Evolutionary conservation across 2,888 invertebrate genomes (phyloP).

Genomic region (Zaprionus obscuricornis): DNA sequence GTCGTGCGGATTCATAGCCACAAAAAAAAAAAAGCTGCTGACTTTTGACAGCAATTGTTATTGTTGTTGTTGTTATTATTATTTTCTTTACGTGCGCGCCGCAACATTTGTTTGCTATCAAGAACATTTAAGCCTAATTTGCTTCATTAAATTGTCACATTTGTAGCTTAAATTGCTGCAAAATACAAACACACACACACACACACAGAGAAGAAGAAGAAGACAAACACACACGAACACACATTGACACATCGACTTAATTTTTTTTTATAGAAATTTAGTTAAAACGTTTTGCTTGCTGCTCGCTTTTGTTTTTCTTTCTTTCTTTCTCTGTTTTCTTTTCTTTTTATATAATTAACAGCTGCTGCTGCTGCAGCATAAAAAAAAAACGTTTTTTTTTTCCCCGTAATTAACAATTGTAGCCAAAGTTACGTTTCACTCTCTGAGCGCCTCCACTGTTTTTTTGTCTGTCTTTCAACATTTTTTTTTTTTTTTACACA

Average conservation of each 20-base stretch:
- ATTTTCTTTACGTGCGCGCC: constrained; percentile 58
- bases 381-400: constrained; percentile 22
- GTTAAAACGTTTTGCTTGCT: background rate
- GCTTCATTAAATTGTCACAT: constrained; percentile 70
- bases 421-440: no score
- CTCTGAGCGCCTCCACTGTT: no score
- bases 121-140: constrained; percentile 72
- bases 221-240: no score
- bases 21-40: constrained; percentile 14
- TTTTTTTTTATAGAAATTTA: constrained; percentile 1
- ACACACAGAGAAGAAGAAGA: background rate
- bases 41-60: constrained; percentile 35
- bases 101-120: constrained; percentile 64
- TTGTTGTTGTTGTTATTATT: constrained; percentile 26
- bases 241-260: background rate
- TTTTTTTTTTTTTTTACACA: constrained; percentile 6
- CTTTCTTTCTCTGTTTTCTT: constrained; percentile 1
- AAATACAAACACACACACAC: no score
- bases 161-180: constrained; percentile 48
- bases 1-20: constrained; percentile 4
- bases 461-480: constrained; percentile 7
- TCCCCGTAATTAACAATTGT: constrained; percentile 51
- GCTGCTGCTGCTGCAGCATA: constrained; percentile 29
- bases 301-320: background rate
- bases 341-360: constrained; percentile 53